phyloP scores from a whole-genome alignment of 2,888 invertebrate genomes.

The Mesopsocus fuscifrons region DNA sequence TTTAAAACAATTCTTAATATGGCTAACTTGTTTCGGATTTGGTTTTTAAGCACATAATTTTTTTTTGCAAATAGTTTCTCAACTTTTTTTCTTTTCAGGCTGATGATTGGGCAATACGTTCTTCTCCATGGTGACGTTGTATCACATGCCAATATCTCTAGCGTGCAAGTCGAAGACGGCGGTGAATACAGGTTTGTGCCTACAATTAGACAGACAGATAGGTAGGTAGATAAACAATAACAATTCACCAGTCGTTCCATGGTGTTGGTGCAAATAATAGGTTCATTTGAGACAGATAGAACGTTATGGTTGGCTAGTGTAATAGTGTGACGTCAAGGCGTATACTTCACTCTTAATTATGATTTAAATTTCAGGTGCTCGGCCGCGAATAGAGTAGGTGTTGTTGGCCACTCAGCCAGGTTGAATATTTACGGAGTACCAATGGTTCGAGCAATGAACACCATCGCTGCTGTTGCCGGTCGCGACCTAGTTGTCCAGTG shows the following conservation, averaged over 20 bases:
- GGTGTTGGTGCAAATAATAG: too few relatives aligned
- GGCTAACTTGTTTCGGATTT: too few relatives aligned
- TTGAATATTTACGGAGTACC: conserved; percentile 31
- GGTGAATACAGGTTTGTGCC: conserved; percentile 26
- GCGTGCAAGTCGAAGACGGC: conserved; percentile 24
- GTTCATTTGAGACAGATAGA: too few relatives aligned
- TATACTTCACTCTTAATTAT: too few relatives aligned
- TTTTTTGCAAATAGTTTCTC: background rate
- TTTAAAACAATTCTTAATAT: too few relatives aligned
- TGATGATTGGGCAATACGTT: conserved; percentile 25
- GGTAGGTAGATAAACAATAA: too few relatives aligned
- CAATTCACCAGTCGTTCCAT: too few relatives aligned
- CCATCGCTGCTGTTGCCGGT: conserved; percentile 24
- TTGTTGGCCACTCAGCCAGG: conserved; percentile 27
- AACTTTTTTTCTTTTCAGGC: conserved; percentile 18
- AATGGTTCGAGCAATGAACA: conserved; percentile 21
- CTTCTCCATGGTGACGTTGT: conserved; percentile 26
- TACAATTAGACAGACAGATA: too few relatives aligned
- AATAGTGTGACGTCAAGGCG: too few relatives aligned
- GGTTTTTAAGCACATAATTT: too few relatives aligned
- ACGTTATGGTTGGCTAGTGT: too few relatives aligned
- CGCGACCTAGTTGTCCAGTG: conserved; percentile 22
- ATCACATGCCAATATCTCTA: conserved; percentile 26
- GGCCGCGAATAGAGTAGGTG: conserved; percentile 30
- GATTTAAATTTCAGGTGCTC: too few relatives aligned